Conservation (phyloP, 2,113 vertebrate species). For the Platysteira castanea region DNA sequence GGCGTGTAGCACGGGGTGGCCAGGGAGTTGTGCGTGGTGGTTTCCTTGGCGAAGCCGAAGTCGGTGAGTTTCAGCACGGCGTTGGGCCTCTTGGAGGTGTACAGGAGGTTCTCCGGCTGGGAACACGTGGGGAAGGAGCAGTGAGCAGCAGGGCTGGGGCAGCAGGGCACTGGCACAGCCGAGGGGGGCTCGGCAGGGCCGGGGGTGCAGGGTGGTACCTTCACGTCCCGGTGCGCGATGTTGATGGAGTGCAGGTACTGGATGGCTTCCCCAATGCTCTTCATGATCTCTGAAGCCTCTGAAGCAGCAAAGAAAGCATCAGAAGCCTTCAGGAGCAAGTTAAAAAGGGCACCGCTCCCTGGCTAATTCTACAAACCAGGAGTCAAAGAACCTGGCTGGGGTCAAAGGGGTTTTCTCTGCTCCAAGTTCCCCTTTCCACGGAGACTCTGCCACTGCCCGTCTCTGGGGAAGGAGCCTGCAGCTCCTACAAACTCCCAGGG, state of each 20-base stretch:
- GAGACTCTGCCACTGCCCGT: background rate
- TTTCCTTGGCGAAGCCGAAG: conserved; percentile 99
- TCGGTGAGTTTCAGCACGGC: conserved; percentile 94
- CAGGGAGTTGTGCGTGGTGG: conserved; percentile 93
- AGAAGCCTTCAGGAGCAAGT: background rate
- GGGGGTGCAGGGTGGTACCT: conserved; percentile 67
- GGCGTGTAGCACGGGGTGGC: conserved; percentile 97
- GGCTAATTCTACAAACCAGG: background rate
- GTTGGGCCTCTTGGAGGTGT: conserved; percentile 87
- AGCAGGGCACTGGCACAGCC: background rate
- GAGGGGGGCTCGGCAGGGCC: fast-evolving
- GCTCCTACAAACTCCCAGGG: background rate
- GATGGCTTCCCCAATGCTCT: conserved; percentile 94
- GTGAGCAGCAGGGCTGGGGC: background rate
- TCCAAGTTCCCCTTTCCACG: fast-evolving
- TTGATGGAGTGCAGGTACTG: conserved; percentile 92
- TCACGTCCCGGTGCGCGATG: conserved; percentile 96
- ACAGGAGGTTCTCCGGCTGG: conserved; percentile 95
- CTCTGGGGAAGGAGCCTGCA: background rate
- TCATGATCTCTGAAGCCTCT: conserved; percentile 99
- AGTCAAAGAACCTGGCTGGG: background rate
- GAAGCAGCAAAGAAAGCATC: background rate
- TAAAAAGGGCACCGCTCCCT: background rate
- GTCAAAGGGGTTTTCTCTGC: background rate
- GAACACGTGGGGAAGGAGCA: background rate